Evolutionary conservation across 2,888 invertebrate species (phyloP), one percentile per base, ranked within the genome.

Genomic region (Helicoverpa assulta): DNA sequence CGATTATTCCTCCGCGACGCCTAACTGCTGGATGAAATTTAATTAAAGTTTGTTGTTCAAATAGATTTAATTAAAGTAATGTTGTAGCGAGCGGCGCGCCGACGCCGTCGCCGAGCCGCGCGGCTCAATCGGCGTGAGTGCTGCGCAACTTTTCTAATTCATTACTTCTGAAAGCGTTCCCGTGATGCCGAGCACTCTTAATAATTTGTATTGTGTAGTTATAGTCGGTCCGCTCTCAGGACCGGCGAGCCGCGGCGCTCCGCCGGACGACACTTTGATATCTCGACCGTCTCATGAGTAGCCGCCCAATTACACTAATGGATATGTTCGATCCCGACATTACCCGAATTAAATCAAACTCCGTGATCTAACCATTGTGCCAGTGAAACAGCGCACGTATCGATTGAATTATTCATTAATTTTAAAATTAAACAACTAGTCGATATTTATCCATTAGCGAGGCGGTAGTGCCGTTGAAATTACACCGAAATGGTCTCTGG

Each of bases 1-100:
- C 95, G 95, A 95, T 95, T 95, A 95, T 95, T 94, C 95, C 95
- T 94, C 93, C 94, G 93, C 94, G 94, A 93, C 94, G 95, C 96
- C 94, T 95, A 95, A 96, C 96, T 95, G 95, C 94, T 94, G 93
- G 95, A 95, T 95, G 95, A 96, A 95, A 96, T 96, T 96, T 96
- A 96, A 96, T 96, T 96, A 96, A 96, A 96, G 94, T 96, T 96
- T 96, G 96, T 96, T 96, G 96, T 96, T 96, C 95, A 96, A 96
- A 96, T 96, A 96, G 96, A 96, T 96, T 96, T 96, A 96, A 96
- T 96, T 96, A 96, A 96, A 96, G 95, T 96, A 96, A 96, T 96
- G 96, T 94, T 94, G 95, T 94, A 94, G 94, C 93, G 91, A 92
- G 90, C 85, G 88, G 89, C 89, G 90, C 92, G 92, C 91, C 90